Evolutionary conservation across 2,113 vertebrate species (phyloP).

Genomic region (Myiagra hebetior): DNA sequence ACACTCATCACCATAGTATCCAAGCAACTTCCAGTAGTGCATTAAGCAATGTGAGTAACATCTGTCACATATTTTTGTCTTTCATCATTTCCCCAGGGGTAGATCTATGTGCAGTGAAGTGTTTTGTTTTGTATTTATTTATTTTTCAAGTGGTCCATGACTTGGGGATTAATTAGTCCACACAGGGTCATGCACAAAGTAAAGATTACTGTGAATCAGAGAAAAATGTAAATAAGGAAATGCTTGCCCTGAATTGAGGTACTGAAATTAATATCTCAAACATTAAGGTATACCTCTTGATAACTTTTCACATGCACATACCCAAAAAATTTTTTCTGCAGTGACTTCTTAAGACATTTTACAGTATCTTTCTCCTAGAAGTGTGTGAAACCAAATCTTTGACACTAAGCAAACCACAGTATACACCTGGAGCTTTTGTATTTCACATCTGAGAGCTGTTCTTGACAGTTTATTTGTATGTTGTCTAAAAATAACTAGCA

Average conservation of each 20-base stretch:
- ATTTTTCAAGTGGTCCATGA: not conserved
- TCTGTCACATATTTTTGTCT: conserved; percentile 1
- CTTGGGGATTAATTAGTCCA: not conserved
- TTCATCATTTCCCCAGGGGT: not conserved
- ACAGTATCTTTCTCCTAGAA: not conserved
- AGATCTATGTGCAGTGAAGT: not conserved
- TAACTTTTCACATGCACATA: not conserved
- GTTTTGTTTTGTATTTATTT: not conserved
- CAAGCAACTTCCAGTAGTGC: not conserved
- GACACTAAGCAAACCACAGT: not conserved
- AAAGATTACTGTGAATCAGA: not conserved
- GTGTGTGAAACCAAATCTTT: not conserved
- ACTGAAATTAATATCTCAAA: not conserved
- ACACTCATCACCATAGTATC: not conserved
- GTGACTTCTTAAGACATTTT: not conserved
- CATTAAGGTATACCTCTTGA: not conserved
- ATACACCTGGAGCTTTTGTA: not conserved
- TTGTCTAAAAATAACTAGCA: not conserved
- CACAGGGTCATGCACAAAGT: not conserved
- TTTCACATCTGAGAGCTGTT: not conserved
- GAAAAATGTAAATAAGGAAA: not conserved
- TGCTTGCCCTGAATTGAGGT: not conserved
- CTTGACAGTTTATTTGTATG: not conserved
- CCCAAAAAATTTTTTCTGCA: not conserved
- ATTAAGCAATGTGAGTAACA: conserved; percentile 23